These are phyloP conservation scores for Erythrolamprus reginae DNA, from an alignment of 2,113 vertebrate genomes.

Conservation along the genomic window DNA sequence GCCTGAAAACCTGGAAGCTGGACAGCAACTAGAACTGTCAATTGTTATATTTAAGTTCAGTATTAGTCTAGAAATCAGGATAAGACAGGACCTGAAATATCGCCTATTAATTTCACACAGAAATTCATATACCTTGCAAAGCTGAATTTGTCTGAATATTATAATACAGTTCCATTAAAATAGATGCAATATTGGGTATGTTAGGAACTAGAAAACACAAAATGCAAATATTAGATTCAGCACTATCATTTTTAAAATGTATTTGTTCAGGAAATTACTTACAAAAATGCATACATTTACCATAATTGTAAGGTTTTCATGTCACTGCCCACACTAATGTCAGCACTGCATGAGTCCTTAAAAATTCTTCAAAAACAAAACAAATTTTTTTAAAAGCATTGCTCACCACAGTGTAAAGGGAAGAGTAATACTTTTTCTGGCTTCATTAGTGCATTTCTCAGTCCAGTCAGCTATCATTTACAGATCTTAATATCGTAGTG, in stretches of 20 bases:
- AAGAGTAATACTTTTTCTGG: not conserved
- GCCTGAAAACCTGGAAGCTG: not conserved
- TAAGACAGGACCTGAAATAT: not conserved
- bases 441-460: not conserved
- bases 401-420: not conserved
- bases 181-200: not conserved
- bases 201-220: not conserved
- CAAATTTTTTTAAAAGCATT: not conserved
- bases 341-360: not conserved
- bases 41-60: not conserved
- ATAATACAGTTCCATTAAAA: not conserved
- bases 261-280: not conserved
- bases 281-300: not conserved
- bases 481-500: not conserved
- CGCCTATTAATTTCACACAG: not conserved
- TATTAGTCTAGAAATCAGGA: not conserved
- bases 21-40: not conserved
- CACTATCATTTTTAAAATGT: not conserved
- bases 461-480: not conserved
- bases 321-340: not conserved
- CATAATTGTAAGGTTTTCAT: not conserved
- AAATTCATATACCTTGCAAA: not conserved
- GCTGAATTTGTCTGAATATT: not conserved
- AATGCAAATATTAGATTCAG: not conserved
- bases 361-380: not conserved